phyloP scores from a whole-genome alignment of 2,113 vertebrate genomes.

The Colinus virginianus region DNA sequence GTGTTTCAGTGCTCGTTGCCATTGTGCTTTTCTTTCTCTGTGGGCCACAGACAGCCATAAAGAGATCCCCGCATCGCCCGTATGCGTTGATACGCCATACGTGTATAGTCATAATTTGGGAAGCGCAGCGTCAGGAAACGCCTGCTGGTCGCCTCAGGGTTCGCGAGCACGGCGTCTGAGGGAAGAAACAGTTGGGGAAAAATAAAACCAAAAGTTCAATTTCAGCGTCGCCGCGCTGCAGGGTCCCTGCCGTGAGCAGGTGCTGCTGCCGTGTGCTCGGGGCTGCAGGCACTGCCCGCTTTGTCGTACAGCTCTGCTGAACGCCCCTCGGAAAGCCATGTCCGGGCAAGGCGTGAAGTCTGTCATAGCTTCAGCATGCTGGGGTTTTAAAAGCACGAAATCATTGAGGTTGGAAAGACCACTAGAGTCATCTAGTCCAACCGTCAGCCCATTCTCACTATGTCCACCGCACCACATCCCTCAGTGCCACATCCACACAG shows the following conservation, averaged over 20 bases:
- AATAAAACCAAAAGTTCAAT: neutral
- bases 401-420: no score
- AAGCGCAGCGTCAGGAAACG: neutral
- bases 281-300: neutral
- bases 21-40: neutral
- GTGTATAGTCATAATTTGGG: neutral
- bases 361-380: neutral
- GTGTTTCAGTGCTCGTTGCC: accelerated
- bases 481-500: no score
- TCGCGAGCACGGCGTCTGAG: neutral
- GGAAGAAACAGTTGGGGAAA: neutral
- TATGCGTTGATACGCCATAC: neutral
- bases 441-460: no score
- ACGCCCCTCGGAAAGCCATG: neutral
- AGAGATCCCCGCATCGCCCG: neutral
- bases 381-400: neutral
- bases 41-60: neutral
- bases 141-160: neutral
- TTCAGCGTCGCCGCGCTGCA: neutral
- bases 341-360: neutral
- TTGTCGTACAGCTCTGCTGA: neutral
- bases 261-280: neutral
- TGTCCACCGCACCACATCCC: no score
- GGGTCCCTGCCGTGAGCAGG: neutral
- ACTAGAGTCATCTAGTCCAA: no score